Evolutionary conservation across 2,113 vertebrate genomes (phyloP), one percentile per base, ranked within the genome.

Genomic region (Charina bottae): DNA sequence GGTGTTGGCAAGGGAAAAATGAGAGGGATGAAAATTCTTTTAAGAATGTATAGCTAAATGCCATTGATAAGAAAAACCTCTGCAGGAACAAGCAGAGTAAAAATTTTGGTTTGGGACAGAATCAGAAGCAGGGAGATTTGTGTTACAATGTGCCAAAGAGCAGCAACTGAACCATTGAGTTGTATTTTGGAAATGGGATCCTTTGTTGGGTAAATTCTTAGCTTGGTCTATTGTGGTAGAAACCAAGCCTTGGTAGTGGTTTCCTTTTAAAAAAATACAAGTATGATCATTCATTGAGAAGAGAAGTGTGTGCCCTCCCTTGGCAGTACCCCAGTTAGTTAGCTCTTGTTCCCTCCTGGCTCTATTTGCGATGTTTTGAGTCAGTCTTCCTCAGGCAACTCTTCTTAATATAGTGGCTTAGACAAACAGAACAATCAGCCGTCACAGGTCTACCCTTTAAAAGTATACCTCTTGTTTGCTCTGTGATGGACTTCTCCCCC

Each of bases 281-380:
- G 46, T 12, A 6, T 58, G 53, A 2, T 89, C 49, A 28, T 24
- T 89, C 17, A 0, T 28, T 90, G 49, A 1, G 37, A 3, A 84
- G 0, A 46, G 0, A 87, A 68, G 53, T 60, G 0, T 0, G 0
- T 84, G 23, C 55, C 3, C 56, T 83, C 19, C 91, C 54, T 10
- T 85, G 90, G 46, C 21, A 2, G 53, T 11, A 26, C 87, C 33
- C 59, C 42, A 26, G 1, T 72, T 33, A 4, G 1, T 0, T n/a
- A 54, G 19, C 0, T 1, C 13, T 1, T 24, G 64, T 53, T 64
- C 2, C 0, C 0, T 0, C 9, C 59, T 87, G 60, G 46, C 64
- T 83, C 78, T 15, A 37, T 21, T 84, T 24, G 62, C 4, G 6
- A 0, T 4, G 83, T 42, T 24, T 42, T 62, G 87, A 64, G 26